Conservation (phyloP, 2,113 vertebrate genomes). For the human region GRCh38 chr20:10505001-10505500, state of each 20-base stretch:
- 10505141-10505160: constrained; percentile 66
- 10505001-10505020: constrained; percentile 68
- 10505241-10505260: constrained; percentile 53
- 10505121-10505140: constrained; percentile 54
- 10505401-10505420: constrained; percentile 28
- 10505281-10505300: constrained; percentile 55
- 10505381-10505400: constrained; percentile 23
- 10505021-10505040: constrained; percentile 62
- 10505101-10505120: constrained; percentile 50
- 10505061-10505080: constrained; percentile 66
- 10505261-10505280: constrained; percentile 58
- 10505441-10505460: neutral
- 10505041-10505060: constrained; percentile 63
- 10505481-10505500: neutral
- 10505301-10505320: constrained; percentile 78
- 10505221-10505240: constrained; percentile 55
- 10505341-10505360: constrained; percentile 68
- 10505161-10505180: constrained; percentile 62
- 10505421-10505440: constrained; percentile 38
- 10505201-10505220: constrained; percentile 64
- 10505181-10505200: constrained; percentile 63
- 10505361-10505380: constrained; percentile 63
- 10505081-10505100: constrained; percentile 61
- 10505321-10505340: constrained; percentile 74
- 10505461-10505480: neutral